Evolutionary conservation across 1,140 invertebrate species (phyloP).

Genomic region (Conus ventricosus): DNA sequence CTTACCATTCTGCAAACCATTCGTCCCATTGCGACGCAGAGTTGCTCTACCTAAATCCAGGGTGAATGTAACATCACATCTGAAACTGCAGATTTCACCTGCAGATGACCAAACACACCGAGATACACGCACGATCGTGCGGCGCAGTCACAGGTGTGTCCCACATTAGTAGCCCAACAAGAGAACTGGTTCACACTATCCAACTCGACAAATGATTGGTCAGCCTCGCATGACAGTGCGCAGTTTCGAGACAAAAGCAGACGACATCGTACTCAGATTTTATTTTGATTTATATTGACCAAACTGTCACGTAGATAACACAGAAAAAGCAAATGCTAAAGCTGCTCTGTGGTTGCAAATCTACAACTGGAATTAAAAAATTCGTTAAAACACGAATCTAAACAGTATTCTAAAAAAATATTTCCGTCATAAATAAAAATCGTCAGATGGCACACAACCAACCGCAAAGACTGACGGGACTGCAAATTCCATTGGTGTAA

Average conservation of each 20-base stretch:
- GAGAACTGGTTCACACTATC: neutral
- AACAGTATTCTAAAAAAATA: neutral
- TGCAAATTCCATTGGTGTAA: neutral
- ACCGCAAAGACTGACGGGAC: conserved; percentile 9
- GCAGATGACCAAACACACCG: neutral
- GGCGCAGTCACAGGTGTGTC: neutral
- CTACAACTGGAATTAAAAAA: neutral
- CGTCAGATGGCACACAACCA: neutral
- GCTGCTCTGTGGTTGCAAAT: no score
- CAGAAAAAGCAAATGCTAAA: no score
- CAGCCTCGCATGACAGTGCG: neutral
- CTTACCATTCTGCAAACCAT: conserved; percentile 14
- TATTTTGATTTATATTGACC: neutral
- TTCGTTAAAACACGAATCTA: neutral
- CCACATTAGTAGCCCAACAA: neutral
- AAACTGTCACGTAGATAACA: no score
- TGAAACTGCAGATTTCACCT: neutral
- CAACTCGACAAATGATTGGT: neutral
- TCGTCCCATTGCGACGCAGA: neutral
- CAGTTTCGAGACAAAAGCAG: neutral
- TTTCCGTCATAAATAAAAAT: neutral
- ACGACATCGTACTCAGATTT: neutral
- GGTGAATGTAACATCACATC: neutral
- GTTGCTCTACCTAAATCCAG: conserved; percentile 9
- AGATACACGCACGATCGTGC: neutral